Evolutionary conservation across 2,797 vertebrate genomes (phyloP).

Genomic region (Lepidocolaptes lacrymiger): DNA sequence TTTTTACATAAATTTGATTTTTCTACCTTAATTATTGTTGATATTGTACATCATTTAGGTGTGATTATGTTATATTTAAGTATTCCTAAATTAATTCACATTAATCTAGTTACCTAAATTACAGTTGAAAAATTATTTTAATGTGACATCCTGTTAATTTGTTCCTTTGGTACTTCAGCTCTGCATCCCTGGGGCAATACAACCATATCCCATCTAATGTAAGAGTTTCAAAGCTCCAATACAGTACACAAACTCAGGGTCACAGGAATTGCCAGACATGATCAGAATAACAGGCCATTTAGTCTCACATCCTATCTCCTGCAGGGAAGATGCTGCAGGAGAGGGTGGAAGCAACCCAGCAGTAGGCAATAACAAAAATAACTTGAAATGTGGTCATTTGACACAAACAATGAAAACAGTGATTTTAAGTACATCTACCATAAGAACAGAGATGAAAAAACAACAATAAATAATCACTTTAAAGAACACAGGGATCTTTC

Average conservation of each 20-base stretch:
- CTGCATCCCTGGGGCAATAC: slow-evolving; percentile 49
- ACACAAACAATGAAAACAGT: background rate
- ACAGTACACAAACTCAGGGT: background rate
- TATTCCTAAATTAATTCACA: slow-evolving; percentile 68
- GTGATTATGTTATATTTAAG: slow-evolving; percentile 61
- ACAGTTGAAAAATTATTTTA: slow-evolving; percentile 71
- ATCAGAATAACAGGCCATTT: background rate
- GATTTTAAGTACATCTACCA: background rate
- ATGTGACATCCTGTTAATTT: slow-evolving; percentile 74
- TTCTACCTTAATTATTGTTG: slow-evolving; percentile 69
- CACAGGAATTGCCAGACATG: background rate
- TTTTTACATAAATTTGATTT: slow-evolving; percentile 65
- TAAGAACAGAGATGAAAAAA: background rate
- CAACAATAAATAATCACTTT: background rate
- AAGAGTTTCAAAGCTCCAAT: slow-evolving; percentile 17
- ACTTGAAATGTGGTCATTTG: background rate
- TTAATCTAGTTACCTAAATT: slow-evolving; percentile 72
- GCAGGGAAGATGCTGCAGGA: background rate
- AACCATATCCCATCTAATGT: slow-evolving; percentile 10
- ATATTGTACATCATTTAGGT: slow-evolving; percentile 42
- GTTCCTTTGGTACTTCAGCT: slow-evolving; percentile 56
- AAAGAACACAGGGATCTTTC: background rate
- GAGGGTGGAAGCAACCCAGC: background rate
- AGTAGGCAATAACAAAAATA: background rate
- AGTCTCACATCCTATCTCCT: background rate